Conservation (phyloP, 2,888 invertebrate species). For the Terebella lapidaria region DNA sequence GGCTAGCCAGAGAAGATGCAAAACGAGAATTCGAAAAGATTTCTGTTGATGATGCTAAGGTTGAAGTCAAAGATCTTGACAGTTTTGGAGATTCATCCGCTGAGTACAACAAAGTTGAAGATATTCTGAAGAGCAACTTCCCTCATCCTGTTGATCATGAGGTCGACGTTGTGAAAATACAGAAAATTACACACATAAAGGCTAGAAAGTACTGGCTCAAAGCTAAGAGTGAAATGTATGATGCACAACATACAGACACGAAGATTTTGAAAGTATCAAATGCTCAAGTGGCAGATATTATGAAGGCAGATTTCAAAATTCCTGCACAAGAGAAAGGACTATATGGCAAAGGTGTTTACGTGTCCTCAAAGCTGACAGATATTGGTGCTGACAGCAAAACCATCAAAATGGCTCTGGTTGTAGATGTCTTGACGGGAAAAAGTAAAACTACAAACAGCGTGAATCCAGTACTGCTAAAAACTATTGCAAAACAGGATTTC, state of each 20-base stretch:
- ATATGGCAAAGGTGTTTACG: background rate
- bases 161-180: background rate
- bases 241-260: background rate
- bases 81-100: background rate
- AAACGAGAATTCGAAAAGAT: background rate
- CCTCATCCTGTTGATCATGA: background rate
- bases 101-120: constrained; percentile 15
- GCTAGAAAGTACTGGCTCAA: background rate
- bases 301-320: too few species aligned
- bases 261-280: too few species aligned
- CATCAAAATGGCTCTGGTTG: background rate
- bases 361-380: background rate
- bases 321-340: background rate
- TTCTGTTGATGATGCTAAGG: too few species aligned
- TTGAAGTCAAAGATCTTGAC: background rate
- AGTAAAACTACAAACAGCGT: background rate
- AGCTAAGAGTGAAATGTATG: background rate
- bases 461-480: background rate
- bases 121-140: constrained; percentile 11
- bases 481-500: background rate
- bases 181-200: background rate
- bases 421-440: background rate
- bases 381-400: background rate
- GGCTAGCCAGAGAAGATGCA: background rate
- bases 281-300: too few species aligned